These are phyloP conservation scores for Phrynocephalus vlangalii DNA, from an alignment of 2,797 vertebrate species.

Conservation along the genomic window DNA sequence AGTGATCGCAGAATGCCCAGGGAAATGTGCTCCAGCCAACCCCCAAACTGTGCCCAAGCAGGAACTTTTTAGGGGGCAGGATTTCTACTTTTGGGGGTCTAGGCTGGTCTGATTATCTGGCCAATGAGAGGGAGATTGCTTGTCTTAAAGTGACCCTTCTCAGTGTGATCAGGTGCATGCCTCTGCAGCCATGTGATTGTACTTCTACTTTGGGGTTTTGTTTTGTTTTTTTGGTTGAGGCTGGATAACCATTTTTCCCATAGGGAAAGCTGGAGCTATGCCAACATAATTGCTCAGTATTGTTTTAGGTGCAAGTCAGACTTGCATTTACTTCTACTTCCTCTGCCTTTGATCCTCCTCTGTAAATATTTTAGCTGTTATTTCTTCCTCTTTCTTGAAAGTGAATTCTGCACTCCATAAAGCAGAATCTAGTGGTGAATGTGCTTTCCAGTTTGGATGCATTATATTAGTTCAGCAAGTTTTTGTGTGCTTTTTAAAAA, in stretches of 20 bases:
- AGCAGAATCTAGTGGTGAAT: neutral
- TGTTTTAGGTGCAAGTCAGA: conserved; percentile 3
- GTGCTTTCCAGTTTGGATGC: neutral
- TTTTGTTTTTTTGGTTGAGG: neutral
- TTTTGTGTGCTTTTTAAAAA: neutral
- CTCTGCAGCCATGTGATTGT: no score
- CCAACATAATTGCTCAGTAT: neutral
- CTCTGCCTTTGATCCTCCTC: neutral
- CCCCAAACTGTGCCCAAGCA: no score
- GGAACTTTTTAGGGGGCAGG: no score
- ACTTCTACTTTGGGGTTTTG: neutral
- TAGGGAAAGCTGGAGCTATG: neutral
- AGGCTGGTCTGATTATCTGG: no score
- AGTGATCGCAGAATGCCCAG: no score
- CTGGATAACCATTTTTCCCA: neutral
- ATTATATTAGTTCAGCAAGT: neutral
- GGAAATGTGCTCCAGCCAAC: no score
- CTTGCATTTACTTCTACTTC: conserved; percentile 2
- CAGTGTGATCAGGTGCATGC: no score
- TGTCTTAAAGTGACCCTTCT: no score
- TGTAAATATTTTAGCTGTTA: neutral
- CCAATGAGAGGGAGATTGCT: no score
- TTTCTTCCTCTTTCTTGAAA: conserved; percentile 6
- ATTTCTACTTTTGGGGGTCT: no score
- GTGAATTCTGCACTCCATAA: conserved; percentile 8